A percentile compares a stretch with the other conserved stretches of the same genome.
These are phyloP conservation scores for Notolabrus celidotus DNA, from an alignment of 2,797 vertebrate genomes.

Conservation along the genomic window DNA sequence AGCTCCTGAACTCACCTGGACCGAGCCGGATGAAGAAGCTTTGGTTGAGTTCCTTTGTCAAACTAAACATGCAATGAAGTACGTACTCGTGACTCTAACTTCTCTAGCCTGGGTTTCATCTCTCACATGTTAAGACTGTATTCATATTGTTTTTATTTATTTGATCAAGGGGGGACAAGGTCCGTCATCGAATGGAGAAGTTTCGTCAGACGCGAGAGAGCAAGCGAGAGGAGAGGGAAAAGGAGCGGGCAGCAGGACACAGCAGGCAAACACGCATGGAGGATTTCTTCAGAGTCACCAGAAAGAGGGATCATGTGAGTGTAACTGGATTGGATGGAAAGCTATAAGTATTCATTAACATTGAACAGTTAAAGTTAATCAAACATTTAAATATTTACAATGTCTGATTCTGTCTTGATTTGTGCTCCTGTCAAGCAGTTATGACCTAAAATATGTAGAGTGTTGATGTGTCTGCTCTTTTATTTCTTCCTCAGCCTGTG, in stretches of 20 bases:
- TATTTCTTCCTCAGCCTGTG: constrained; percentile 51
- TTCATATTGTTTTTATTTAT: constrained; percentile 5
- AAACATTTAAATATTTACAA: too few species aligned
- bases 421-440: background rate
- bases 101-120: background rate
- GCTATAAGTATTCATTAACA: background rate
- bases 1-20: constrained; percentile 76
- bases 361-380: too few species aligned
- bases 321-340: background rate
- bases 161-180: constrained; percentile 71
- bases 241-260: constrained; percentile 41
- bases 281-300: constrained; percentile 82
- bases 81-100: constrained; percentile 11
- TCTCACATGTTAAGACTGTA: background rate
- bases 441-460: background rate
- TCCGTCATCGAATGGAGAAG: constrained; percentile 77
- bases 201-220: constrained; percentile 71
- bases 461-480: constrained; percentile 13
- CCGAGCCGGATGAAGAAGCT: constrained; percentile 83
- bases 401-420: background rate
- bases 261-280: constrained; percentile 76
- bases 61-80: constrained; percentile 76
- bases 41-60: constrained; percentile 82
- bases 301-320: constrained; percentile 76
- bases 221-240: constrained; percentile 70